These are phyloP conservation scores for Coptodon bakossiorum DNA, from an alignment of 2,113 vertebrate species.

Conservation along the genomic window DNA sequence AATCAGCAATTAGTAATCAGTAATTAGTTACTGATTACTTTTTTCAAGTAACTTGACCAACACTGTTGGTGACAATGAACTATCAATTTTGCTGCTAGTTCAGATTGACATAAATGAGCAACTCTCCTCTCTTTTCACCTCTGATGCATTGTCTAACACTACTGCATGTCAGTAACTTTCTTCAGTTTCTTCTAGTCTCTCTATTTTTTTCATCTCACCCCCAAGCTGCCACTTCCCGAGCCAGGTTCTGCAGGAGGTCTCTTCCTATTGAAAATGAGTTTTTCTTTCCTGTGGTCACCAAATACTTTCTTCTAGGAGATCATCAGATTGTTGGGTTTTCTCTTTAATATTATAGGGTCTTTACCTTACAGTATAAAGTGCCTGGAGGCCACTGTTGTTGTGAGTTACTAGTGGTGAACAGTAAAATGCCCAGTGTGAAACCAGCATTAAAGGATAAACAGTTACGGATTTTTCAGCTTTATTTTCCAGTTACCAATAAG, in stretches of 20 bases:
- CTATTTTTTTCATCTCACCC: neutral
- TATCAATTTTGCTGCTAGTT: neutral
- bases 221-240: neutral
- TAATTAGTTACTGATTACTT: neutral
- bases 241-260: neutral
- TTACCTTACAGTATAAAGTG: neutral
- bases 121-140: neutral
- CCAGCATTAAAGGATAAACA: neutral
- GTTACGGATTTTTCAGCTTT: neutral
- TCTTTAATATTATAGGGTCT: neutral
- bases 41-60: neutral
- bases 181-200: neutral
- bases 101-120: neutral
- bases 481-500: neutral
- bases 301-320: neutral
- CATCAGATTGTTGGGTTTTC: neutral
- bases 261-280: neutral
- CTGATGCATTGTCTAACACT: neutral
- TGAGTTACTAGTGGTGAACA: neutral
- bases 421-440: neutral
- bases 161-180: neutral
- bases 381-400: rapidly evolving
- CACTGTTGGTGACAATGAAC: neutral
- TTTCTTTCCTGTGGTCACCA: neutral
- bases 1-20: neutral